Base-by-base conservation (phyloP, 2,888 invertebrate genomes). In the Nomada flava region DNA sequence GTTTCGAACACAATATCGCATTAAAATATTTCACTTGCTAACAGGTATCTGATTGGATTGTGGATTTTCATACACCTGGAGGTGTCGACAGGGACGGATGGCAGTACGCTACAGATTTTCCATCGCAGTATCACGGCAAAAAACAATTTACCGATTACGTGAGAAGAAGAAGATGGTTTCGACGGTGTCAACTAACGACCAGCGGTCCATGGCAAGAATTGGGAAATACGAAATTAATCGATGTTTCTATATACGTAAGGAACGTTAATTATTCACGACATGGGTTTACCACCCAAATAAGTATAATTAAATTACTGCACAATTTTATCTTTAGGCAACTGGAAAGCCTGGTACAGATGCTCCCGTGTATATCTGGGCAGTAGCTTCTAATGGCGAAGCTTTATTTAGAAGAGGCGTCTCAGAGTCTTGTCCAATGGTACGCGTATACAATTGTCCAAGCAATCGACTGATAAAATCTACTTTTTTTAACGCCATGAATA, bases 61-160 rank as follows among this genome's bases (percentile, higher is more conserved):
- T 98, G n/a, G 98, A 98, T 94, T 98, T 97, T 92, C 97, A 97
- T 91, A 97, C 97, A 11, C 97, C 97, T 0, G 98, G 98, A 1
- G 98, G 98, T 2, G 98, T 97, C 0, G 98, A 98, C 93, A 95
- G 96, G 78, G 98, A 98, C 86, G 98, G 98, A 2, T 98, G 98
- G 98, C 98, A 98, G 92, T 98, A 98, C 94, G 98, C 98, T 0
- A 96, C 97, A 1, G 98, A 98, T 94, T 98, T 98, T 92, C 98
- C 98, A 1, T 96, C 97, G 1, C 96, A 96, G 13, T 98, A 98
- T 93, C 98, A 98, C 91, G 96, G 96, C 0, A 96, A 96, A 89
- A 98, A 98, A 94, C 95, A 97, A 86, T 97, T 98, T 86, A 98
- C 98, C 0, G 98, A 98, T 94, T 98, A 98, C 91, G 98, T 98